Evolutionary conservation across 37 sponge, comb jelly and placozoan species (phyloP), one percentile per base, ranked within the genome.

Genomic region (Tethya wilhelma): DNA sequence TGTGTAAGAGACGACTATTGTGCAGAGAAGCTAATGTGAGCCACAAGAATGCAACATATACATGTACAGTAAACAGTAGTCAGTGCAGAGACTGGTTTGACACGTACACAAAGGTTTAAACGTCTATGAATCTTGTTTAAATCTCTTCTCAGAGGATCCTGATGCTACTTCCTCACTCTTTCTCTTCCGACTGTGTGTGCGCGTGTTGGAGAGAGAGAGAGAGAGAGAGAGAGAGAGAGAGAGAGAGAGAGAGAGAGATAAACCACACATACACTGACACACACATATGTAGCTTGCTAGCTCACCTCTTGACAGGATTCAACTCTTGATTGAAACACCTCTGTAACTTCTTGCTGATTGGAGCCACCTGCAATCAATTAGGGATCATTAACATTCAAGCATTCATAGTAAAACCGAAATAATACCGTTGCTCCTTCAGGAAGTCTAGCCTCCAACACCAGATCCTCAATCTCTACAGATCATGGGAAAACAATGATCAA

Each of bases 131-230:
- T n/a, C n/a, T n/a, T n/a, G n/a, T n/a, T n/a, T n/a, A n/a, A n/a
- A n/a, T n/a, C n/a, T n/a, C n/a, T n/a, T n/a, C n/a, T n/a, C n/a
- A n/a, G n/a, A n/a, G n/a, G n/a, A n/a, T n/a, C n/a, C n/a, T n/a
- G n/a, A n/a, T n/a, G n/a, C n/a, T n/a, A n/a, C n/a, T 26, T 77
- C 78, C 40, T 84, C 85, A 56, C 60, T 66, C 39, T 77, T 76
- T 30, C 85, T 76, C 70, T 84, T 84, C 3, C 85, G 66, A 57
- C 85, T 68, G 59, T 25, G 23, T 6, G 8, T 0, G 34, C 29
- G 20, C n/a, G n/a, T n/a, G n/a, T n/a, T n/a, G n/a, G n/a, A n/a
- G n/a, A n/a, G n/a, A n/a, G n/a, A n/a, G n/a, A n/a, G n/a, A n/a
- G n/a, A n/a, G n/a, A n/a, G n/a, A n/a, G n/a, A n/a, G n/a, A n/a